Evolutionary conservation across 1,140 invertebrate genomes (phyloP).

Genomic region (Drosophila neocordata): DNA sequence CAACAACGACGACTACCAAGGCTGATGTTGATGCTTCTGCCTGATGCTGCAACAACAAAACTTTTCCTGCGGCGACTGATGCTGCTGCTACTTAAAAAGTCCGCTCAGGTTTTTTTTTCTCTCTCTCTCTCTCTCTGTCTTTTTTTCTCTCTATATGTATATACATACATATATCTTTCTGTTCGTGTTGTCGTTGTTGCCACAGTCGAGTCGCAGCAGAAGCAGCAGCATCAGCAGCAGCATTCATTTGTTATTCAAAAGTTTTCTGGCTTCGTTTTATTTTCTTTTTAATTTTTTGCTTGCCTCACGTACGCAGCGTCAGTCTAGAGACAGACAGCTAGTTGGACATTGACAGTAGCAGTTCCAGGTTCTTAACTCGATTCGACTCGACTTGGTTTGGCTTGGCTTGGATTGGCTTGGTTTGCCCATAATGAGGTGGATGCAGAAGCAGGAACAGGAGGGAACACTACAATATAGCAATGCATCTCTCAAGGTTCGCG

Average conservation of each 20-base stretch:
- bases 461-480: neutral
- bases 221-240: slow-evolving; percentile 46
- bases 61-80: slow-evolving; percentile 36
- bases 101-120: slow-evolving; percentile 64
- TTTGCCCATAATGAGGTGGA: slow-evolving; percentile 13
- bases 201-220: slow-evolving; percentile 37
- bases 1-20: slow-evolving; percentile 14
- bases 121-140: slow-evolving; percentile 9
- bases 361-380: slow-evolving; percentile 16
- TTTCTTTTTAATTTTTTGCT: slow-evolving; percentile 21
- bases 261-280: slow-evolving; percentile 61
- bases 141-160: neutral
- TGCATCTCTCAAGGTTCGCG: slow-evolving; percentile 13
- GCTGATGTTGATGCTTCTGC: slow-evolving; percentile 31
- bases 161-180: neutral
- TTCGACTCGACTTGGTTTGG: neutral
- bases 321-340: slow-evolving; percentile 9
- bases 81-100: slow-evolving; percentile 70
- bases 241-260: slow-evolving; percentile 80
- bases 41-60: slow-evolving; percentile 25
- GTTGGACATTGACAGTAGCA: slow-evolving; percentile 16
- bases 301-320: slow-evolving; percentile 40
- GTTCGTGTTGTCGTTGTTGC: slow-evolving; percentile 28
- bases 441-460: neutral
- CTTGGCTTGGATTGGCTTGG: neutral